Base-by-base conservation (phyloP, 92 coral and sea anemone species). In the Scolanthus callimorphus region DNA sequence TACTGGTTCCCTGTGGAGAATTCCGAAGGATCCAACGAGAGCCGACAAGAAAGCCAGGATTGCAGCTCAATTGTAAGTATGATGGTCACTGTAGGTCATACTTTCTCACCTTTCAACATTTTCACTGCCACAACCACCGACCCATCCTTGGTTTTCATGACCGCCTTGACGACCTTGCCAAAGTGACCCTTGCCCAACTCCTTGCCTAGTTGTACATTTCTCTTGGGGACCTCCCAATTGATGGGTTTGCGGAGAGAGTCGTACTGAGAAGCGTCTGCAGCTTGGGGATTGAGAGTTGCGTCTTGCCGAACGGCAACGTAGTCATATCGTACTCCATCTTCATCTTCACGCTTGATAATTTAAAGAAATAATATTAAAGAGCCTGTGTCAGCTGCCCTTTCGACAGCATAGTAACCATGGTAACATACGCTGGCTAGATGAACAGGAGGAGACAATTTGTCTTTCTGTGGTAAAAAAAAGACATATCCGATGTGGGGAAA, bases 21-120 rank as follows among this genome's bases (percentile, higher is more conserved):
- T n/a, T n/a, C n/a, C n/a, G n/a, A n/a, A n/a, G n/a, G n/a, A n/a
- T n/a, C n/a, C n/a, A n/a, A n/a, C n/a, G n/a, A n/a, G n/a, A n/a
- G n/a, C n/a, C n/a, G n/a, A n/a, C n/a, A n/a, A n/a, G n/a, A n/a
- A n/a, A n/a, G n/a, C n/a, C n/a, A n/a, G n/a, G n/a, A n/a, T n/a
- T n/a, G n/a, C n/a, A n/a, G n/a, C n/a, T n/a, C n/a, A n/a, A n/a
- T n/a, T n/a, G n/a, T n/a, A n/a, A n/a, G n/a, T n/a, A n/a, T n/a
- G n/a, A n/a, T n/a, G n/a, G n/a, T n/a, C n/a, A n/a, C n/a, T n/a
- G n/a, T n/a, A n/a, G n/a, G n/a, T n/a, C n/a, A n/a, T n/a, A n/a
- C n/a, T n/a, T n/a, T n/a, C n/a, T 25, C 26, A 89, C 94, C 94
- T 81, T 75, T 85, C 30, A 92, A 57, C 98, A 92, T 92, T 59